Conservation (phyloP, 1,140 invertebrate species). For the Aphelinus atriplicis region DNA sequence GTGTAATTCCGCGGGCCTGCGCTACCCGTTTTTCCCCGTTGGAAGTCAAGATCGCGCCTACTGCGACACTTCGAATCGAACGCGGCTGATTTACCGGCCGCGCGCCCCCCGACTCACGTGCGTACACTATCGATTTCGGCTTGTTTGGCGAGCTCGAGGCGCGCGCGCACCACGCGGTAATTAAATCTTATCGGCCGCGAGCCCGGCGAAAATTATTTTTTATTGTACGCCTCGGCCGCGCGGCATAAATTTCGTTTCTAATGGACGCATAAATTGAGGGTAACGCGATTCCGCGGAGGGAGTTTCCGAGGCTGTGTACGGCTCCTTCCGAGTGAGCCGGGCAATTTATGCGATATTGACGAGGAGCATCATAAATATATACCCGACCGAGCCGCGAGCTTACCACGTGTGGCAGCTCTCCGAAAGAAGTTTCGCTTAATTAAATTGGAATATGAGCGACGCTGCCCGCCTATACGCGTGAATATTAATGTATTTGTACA, state of each 20-base stretch:
- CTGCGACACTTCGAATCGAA: too few species aligned
- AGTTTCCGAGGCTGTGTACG: constrained; percentile 14
- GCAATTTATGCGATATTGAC: constrained; percentile 20
- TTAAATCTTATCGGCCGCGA: constrained; percentile 33
- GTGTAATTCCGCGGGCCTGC: constrained; percentile 26
- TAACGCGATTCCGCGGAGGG: neutral
- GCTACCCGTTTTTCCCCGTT: constrained; percentile 51
- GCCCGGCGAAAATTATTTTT: constrained; percentile 18
- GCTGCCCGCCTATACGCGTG: too few species aligned
- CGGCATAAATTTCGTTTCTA: constrained; percentile 32
- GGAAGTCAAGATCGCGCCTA: neutral
- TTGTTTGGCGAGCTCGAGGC: neutral
- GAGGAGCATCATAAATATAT: constrained; percentile 7
- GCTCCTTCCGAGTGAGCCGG: neutral
- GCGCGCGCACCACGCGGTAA: constrained; percentile 7
- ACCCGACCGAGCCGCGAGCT: too few species aligned
- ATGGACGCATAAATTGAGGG: constrained; percentile 33
- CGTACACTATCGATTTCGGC: too few species aligned
- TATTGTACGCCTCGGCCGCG: neutral
- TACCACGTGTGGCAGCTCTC: too few species aligned
- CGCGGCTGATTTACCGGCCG: too few species aligned
- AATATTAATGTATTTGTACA: too few species aligned
- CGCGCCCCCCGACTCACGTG: too few species aligned
- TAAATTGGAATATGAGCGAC: too few species aligned
- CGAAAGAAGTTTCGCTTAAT: too few species aligned